Conservation (phyloP, 2,888 invertebrate species). For the Chesias legatella region DNA sequence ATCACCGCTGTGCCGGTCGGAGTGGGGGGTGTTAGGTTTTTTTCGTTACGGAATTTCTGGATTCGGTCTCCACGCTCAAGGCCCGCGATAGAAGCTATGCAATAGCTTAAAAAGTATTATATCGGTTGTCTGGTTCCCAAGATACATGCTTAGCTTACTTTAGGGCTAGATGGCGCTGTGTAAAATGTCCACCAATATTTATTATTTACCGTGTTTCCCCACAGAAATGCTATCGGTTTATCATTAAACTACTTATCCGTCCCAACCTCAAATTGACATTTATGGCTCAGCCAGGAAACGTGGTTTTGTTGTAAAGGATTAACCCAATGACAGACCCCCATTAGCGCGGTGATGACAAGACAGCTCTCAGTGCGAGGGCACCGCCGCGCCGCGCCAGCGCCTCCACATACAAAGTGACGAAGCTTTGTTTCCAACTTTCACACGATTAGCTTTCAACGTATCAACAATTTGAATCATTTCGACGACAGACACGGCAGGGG, state of each 20-base stretch:
- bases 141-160: too few species aligned
- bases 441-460: slow-evolving; percentile 59
- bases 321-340: slow-evolving; percentile 67
- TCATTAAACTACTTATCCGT: slow-evolving; percentile 36
- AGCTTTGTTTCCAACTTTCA: slow-evolving; percentile 52
- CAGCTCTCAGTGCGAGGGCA: slow-evolving; percentile 47
- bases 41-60: too few species aligned
- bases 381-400: too few species aligned
- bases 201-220: too few species aligned
- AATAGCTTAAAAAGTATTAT: too few species aligned
- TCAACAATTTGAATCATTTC: slow-evolving; percentile 37
- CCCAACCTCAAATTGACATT: slow-evolving; percentile 32
- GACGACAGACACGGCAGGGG: slow-evolving; percentile 28
- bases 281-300: slow-evolving; percentile 60
- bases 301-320: slow-evolving; percentile 62
- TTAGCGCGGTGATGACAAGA: slow-evolving; percentile 71
- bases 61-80: too few species aligned
- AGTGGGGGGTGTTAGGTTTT: too few species aligned
- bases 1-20: too few species aligned
- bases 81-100: too few species aligned
- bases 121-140: too few species aligned
- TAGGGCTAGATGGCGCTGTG: too few species aligned
- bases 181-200: too few species aligned
- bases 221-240: slow-evolving; percentile 21
- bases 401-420: slow-evolving; percentile 48